phyloP scores from a whole-genome alignment of 2,888 invertebrate species.

The Agrotis puta region DNA sequence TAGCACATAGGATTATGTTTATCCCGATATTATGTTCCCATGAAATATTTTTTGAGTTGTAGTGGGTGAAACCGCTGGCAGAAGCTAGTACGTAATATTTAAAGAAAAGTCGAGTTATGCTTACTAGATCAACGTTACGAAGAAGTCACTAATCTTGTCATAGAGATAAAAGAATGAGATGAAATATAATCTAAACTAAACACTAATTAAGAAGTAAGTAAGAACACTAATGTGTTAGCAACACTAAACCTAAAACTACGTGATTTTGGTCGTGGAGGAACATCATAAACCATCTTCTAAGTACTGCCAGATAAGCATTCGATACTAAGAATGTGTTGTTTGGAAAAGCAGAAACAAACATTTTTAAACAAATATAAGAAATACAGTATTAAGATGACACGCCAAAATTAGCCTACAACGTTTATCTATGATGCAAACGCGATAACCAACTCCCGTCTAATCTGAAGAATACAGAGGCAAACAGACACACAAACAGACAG shows the following conservation, averaged over 20 bases:
- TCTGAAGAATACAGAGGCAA: constrained; percentile 79
- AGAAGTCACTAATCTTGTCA: background rate
- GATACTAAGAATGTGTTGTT: too few species aligned
- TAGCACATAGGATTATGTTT: too few species aligned
- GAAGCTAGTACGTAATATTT: too few species aligned
- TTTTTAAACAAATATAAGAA: constrained; percentile 2
- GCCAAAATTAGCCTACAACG: constrained; percentile 30
- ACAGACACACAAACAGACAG: constrained; percentile 78
- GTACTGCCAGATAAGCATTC: constrained; percentile 7
- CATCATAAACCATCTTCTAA: constrained; percentile 1
- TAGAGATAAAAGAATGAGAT: constrained; percentile 19
- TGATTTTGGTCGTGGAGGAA: constrained; percentile 34
- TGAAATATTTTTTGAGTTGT: too few species aligned
- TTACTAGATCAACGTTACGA: too few species aligned
- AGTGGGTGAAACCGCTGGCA: too few species aligned
- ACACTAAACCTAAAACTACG: constrained; percentile 2
- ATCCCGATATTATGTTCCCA: too few species aligned
- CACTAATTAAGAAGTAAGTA: background rate
- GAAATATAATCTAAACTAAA: constrained; percentile 5
- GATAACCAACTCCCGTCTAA: constrained; percentile 60
- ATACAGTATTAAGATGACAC: background rate
- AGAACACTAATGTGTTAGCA: too few species aligned
- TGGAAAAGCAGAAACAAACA: too few species aligned
- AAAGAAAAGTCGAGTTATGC: too few species aligned
- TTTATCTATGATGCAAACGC: constrained; percentile 59